Evolutionary conservation across 2,113 vertebrate species (phyloP).

Genomic region (Pachycephala philippinensis): DNA sequence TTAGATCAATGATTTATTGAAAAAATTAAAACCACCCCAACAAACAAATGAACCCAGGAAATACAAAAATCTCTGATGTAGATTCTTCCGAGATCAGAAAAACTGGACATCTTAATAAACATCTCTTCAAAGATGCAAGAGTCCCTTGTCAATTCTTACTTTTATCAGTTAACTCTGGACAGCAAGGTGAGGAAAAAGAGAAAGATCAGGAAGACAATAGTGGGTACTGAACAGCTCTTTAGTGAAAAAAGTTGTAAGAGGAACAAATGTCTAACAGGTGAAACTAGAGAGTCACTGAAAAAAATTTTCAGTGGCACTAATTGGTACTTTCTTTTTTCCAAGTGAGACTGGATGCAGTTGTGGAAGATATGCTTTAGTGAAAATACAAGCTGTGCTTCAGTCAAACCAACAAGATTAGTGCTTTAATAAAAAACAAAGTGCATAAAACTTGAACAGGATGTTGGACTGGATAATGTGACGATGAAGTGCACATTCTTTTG

Average conservation of each 20-base stretch:
- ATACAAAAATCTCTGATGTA: neutral
- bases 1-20: neutral
- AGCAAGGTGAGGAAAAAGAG: neutral
- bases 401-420: neutral
- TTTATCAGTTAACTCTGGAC: neutral
- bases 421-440: neutral
- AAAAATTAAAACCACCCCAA: neutral
- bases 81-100: neutral
- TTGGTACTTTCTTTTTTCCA: neutral
- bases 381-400: neutral
- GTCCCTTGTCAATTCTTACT: neutral
- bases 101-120: neutral
- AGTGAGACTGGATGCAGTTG: neutral
- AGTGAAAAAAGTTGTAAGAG: neutral
- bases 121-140: neutral
- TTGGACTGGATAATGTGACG: neutral
- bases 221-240: neutral
- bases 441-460: neutral
- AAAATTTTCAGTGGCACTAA: neutral
- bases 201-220: neutral
- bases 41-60: neutral
- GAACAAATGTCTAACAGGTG: neutral
- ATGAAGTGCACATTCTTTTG: neutral
- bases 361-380: neutral
- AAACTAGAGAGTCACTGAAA: neutral